These are phyloP conservation scores for Stegophylla sp. DNA, from an alignment of 2,888 invertebrate genomes.

Conservation along the genomic window DNA sequence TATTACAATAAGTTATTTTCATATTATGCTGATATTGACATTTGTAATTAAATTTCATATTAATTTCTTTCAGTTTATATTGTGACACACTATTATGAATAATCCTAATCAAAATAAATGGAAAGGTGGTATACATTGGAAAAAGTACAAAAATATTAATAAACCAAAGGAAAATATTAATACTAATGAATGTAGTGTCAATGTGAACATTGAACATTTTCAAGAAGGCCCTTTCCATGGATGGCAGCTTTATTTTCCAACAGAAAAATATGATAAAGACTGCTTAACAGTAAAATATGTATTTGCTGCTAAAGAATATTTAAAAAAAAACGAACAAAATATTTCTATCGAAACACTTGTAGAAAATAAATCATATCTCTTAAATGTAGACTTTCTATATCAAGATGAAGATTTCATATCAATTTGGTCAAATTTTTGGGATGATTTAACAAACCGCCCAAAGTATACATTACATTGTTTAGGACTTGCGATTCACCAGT, in stretches of 20 bases:
- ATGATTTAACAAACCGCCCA: constrained; percentile 74
- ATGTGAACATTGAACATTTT: constrained; percentile 15
- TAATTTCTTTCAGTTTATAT: constrained; percentile 53
- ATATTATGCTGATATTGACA: no score
- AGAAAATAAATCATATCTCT: constrained; percentile 68
- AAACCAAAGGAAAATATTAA: background rate
- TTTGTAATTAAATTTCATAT: constrained; percentile 23
- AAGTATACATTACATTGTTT: constrained; percentile 74
- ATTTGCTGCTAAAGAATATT: constrained; percentile 69
- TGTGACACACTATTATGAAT: constrained; percentile 39
- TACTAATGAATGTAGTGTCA: background rate
- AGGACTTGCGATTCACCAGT: constrained; percentile 81
- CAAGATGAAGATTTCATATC: constrained; percentile 69
- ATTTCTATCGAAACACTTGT: constrained; percentile 71
- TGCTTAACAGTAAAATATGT: constrained; percentile 68
- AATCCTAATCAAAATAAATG: constrained; percentile 45
- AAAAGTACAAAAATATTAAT: constrained; percentile 44
- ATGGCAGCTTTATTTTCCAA: constrained; percentile 81
- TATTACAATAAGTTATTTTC: no score
- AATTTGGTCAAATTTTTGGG: constrained; percentile 72
- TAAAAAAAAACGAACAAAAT: constrained; percentile 66
- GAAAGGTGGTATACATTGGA: constrained; percentile 27
- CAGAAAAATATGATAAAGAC: constrained; percentile 69
- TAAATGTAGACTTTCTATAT: constrained; percentile 70
- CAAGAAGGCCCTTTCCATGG: constrained; percentile 68